phyloP scores from a whole-genome alignment of 2,113 vertebrate species.

The Cacatua alba region DNA sequence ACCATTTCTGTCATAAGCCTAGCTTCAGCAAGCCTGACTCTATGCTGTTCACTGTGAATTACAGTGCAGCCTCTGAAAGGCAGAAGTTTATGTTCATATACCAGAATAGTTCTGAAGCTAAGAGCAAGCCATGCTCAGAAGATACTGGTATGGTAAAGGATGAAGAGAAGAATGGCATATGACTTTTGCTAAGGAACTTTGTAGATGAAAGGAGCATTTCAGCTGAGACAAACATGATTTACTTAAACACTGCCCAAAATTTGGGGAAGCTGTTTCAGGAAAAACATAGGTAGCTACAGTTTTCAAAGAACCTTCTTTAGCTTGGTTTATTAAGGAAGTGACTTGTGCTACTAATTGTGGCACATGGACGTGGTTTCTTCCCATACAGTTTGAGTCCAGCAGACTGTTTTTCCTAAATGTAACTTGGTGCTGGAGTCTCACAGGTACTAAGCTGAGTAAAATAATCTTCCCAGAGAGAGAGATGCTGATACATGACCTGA shows the following conservation, averaged over 20 bases:
- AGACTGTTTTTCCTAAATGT: background rate
- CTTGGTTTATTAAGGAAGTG: background rate
- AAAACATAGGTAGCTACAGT: background rate
- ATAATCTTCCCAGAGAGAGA: background rate
- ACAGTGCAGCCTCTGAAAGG: background rate
- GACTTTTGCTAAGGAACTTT: background rate
- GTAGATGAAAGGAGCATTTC: background rate
- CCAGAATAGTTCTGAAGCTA: background rate
- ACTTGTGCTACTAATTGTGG: background rate
- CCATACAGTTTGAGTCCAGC: background rate
- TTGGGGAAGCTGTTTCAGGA: background rate
- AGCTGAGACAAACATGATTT: background rate
- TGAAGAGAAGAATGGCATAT: background rate
- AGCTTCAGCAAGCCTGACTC: background rate
- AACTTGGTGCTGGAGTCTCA: background rate
- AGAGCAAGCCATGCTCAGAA: background rate
- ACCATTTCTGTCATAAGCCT: background rate
- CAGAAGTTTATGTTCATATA: background rate
- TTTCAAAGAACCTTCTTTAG: background rate
- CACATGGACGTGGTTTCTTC: background rate
- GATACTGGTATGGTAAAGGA: background rate
- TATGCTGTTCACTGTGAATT: background rate
- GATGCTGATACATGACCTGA: background rate
- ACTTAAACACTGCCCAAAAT: background rate
- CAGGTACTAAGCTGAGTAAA: background rate